These are phyloP conservation scores for Diaperis boleti DNA, from an alignment of 2,888 invertebrate species.

Conservation along the genomic window DNA sequence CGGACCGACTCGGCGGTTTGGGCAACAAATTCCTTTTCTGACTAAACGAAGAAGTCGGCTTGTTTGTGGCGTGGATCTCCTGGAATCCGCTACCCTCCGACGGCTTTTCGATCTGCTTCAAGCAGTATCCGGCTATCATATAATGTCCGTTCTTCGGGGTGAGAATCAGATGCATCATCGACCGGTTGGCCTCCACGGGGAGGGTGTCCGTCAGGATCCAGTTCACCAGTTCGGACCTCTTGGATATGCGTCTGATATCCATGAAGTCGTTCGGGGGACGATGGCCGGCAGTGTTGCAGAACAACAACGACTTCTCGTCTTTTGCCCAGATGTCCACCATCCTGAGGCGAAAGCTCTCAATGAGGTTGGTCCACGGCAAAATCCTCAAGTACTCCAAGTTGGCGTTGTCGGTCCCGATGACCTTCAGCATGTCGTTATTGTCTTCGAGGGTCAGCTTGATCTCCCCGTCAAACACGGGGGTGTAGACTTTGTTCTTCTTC, in stretches of 20 bases:
- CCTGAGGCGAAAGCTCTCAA: conserved; percentile 47
- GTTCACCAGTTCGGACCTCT: conserved; percentile 54
- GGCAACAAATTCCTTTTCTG: too few species aligned
- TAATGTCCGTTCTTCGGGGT: conserved; percentile 54
- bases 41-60: too few species aligned
- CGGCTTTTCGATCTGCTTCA: conserved; percentile 34
- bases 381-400: conserved; percentile 49
- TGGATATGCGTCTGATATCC: conserved; percentile 51
- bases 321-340: conserved; percentile 56
- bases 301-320: conserved; percentile 40
- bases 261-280: conserved; percentile 51
- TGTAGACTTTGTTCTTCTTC: conserved; percentile 19
- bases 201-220: conserved; percentile 57
- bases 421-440: conserved; percentile 42
- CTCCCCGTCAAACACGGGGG: conserved; percentile 43
- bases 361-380: conserved; percentile 55
- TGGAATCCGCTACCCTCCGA: background rate
- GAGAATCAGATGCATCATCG: conserved; percentile 58
- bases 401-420: conserved; percentile 39
- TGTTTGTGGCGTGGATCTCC: background rate
- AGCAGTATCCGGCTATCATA: conserved; percentile 61
- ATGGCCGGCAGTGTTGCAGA: conserved; percentile 49
- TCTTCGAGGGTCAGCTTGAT: conserved; percentile 41
- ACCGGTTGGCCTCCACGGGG: conserved; percentile 45
- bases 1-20: too few species aligned